Evolutionary conservation across 2,113 vertebrate species (phyloP).

Genomic region (Syngnathoides biaculeatus): DNA sequence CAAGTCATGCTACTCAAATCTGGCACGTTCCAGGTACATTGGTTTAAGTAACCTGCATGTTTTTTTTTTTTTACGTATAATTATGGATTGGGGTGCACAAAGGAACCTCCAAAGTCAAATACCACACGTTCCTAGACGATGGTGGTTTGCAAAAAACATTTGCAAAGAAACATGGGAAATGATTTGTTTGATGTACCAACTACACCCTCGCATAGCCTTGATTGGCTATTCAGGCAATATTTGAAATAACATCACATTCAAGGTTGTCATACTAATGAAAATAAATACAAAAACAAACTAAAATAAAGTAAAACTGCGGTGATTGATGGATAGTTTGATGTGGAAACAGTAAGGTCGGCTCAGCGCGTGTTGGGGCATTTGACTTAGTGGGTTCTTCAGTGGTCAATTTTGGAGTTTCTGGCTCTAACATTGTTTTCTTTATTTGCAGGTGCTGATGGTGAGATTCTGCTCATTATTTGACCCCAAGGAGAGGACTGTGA

Average conservation of each 20-base stretch:
- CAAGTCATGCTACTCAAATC: conserved; percentile 81
- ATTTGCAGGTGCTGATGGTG: conserved; percentile 76
- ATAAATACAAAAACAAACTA: neutral
- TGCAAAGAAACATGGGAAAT: neutral
- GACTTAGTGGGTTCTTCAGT: too few relatives aligned
- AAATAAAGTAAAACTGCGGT: too few relatives aligned
- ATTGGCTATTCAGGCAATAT: too few relatives aligned
- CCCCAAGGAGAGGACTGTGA: conserved; percentile 71
- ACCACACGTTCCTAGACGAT: neutral
- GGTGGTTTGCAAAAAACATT: neutral
- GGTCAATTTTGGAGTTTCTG: neutral
- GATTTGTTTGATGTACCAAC: too few relatives aligned
- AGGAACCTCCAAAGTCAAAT: neutral
- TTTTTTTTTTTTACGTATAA: neutral
- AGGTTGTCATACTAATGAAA: too few relatives aligned
- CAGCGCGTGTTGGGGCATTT: too few relatives aligned
- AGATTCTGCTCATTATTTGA: conserved; percentile 79
- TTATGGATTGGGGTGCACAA: neutral
- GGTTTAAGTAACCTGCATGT: neutral
- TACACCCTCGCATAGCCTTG: too few relatives aligned
- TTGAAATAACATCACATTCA: too few relatives aligned
- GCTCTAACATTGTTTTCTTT: conserved; percentile 14
- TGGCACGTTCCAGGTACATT: conserved; percentile 76
- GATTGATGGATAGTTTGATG: too few relatives aligned
- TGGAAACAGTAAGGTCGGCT: too few relatives aligned